A percentile compares a stretch with the other conserved stretches of the same genome.
phyloP scores from a whole-genome alignment of 1,140 invertebrate species.

The Leguminivora glycinivorella region DNA sequence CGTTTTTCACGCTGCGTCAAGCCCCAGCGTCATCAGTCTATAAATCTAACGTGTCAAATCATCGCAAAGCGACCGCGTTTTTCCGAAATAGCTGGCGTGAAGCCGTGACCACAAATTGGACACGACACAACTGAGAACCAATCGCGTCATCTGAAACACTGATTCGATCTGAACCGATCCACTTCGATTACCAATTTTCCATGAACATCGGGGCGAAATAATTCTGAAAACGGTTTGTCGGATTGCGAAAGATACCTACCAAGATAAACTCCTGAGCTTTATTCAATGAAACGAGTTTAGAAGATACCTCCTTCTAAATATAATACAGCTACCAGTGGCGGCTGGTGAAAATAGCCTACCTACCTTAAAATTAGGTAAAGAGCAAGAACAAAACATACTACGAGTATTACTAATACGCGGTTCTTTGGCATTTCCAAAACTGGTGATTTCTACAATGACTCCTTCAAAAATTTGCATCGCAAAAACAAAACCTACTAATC shows the following conservation, averaged over 20 bases:
- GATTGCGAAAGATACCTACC: background rate
- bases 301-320: no score
- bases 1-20: background rate
- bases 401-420: no score
- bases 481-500: no score
- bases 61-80: background rate
- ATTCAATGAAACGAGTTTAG: no score
- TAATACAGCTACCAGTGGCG: no score
- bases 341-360: no score
- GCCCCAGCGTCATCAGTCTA: background rate
- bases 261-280: no score
- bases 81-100: constrained; percentile 13
- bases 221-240: constrained; percentile 1
- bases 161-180: constrained; percentile 20
- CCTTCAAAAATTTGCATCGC: no score
- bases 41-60: background rate
- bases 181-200: constrained; percentile 16
- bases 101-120: constrained; percentile 19
- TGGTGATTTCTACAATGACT: no score
- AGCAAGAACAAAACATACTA: no score
- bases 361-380: no score
- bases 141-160: background rate
- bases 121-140: background rate
- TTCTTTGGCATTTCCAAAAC: no score
- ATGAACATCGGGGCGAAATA: background rate